phyloP scores from a whole-genome alignment of 2,113 vertebrate genomes.

The Neodontobutis hainanensis region DNA sequence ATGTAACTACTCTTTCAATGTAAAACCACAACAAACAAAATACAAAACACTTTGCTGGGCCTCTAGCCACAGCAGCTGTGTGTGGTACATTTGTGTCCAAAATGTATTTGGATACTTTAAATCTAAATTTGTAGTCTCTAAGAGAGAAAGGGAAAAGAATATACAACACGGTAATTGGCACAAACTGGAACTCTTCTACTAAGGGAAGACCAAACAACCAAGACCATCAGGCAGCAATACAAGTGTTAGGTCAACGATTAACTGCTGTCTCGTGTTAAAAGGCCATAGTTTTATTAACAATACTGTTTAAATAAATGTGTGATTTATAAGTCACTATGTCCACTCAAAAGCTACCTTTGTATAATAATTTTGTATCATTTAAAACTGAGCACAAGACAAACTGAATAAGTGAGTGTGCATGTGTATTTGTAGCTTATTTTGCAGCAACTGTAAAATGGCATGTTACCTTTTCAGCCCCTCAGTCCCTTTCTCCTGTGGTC shows the following conservation, averaged over 20 bases:
- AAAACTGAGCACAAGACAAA: slow-evolving; percentile 2
- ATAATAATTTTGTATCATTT: slow-evolving; percentile 4
- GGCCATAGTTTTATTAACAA: not conserved
- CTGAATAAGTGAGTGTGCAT: slow-evolving; percentile 21
- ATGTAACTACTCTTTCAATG: not conserved
- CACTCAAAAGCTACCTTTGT: slow-evolving; percentile 3
- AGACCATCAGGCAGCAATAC: not conserved
- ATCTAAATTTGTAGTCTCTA: not conserved
- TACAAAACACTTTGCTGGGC: not conserved
- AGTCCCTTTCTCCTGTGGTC: not conserved
- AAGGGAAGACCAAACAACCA: not conserved
- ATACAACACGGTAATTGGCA: slow-evolving; percentile 31
- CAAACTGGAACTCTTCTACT: slow-evolving; percentile 32
- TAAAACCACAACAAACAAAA: no score
- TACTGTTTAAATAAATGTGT: not conserved
- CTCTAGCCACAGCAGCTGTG: not conserved
- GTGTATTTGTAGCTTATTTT: slow-evolving; percentile 70
- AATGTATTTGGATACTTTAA: not conserved
- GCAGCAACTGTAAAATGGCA: slow-evolving; percentile 62
- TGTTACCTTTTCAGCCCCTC: slow-evolving; percentile 12
- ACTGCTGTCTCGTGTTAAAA: not conserved
- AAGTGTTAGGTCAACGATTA: not conserved
- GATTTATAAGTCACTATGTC: not conserved
- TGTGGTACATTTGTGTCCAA: not conserved
- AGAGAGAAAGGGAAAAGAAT: slow-evolving; percentile 7